Percentiles rank a stretch among this genome's conserved stretches.
phyloP scores from a whole-genome alignment of 2,113 vertebrate species.

The Alces alces region DNA sequence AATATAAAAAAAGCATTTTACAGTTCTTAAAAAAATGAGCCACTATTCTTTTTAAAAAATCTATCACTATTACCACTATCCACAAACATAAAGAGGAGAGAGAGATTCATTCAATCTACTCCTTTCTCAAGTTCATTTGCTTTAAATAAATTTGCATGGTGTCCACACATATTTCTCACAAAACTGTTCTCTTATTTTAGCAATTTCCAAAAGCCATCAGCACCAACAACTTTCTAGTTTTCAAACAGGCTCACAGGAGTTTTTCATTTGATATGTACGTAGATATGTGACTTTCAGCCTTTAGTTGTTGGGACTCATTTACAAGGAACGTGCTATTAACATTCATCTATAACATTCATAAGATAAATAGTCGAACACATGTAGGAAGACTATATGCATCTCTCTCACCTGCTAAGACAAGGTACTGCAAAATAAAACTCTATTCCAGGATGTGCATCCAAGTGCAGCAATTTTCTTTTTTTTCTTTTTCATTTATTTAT shows the following conservation, averaged over 20 bases:
- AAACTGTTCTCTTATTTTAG: neutral
- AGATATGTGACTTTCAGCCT: neutral
- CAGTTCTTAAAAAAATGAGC: neutral
- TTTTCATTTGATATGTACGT: neutral
- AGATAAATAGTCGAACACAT: neutral
- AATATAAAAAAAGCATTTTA: neutral
- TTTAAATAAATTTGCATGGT: neutral
- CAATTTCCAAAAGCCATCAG: neutral
- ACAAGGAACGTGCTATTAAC: neutral
- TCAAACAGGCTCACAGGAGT: neutral
- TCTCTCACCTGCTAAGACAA: accelerated
- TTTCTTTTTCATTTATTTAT: no score
- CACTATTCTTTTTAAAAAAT: neutral
- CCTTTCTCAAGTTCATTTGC: neutral
- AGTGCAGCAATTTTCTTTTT: neutral
- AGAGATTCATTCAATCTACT: neutral
- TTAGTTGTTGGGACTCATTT: neutral
- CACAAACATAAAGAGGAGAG: neutral
- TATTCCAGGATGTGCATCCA: neutral
- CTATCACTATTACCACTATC: neutral
- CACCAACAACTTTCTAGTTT: neutral
- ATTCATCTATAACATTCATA: neutral
- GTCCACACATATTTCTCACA: neutral
- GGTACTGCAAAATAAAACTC: neutral
- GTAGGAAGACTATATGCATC: neutral